Conservation (phyloP, 2,888 invertebrate species). For the Netelia inedita region DNA sequence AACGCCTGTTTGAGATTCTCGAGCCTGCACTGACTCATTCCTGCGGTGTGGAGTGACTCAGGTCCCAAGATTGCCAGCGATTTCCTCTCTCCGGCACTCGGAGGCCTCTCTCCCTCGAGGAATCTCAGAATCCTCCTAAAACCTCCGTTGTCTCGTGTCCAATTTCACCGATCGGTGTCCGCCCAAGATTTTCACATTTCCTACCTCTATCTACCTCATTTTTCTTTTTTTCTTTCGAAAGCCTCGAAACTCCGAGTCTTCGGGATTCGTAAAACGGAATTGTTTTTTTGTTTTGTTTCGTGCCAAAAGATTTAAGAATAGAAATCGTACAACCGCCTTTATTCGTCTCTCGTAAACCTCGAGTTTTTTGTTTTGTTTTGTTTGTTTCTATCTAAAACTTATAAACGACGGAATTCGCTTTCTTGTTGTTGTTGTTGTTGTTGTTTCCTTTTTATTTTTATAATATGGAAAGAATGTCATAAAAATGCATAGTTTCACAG, state of each 20-base stretch:
- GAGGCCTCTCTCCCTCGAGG: conserved; percentile 2
- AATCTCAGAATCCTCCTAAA: conserved; percentile 38
- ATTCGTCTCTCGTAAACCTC: conserved; percentile 50
- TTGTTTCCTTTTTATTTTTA: conserved; percentile 19
- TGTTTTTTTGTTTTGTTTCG: background rate
- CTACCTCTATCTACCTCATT: background rate
- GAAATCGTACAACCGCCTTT: conserved; percentile 66
- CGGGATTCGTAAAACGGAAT: background rate
- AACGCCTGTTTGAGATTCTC: conserved; percentile 57
- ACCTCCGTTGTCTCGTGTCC: background rate
- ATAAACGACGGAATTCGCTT: conserved; percentile 50
- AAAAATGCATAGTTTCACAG: conserved; percentile 57
- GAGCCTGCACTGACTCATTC: conserved; percentile 80
- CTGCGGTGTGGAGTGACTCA: conserved; percentile 80
- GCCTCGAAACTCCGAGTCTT: background rate
- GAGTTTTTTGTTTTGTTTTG: too few species aligned
- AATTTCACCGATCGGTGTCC: background rate
- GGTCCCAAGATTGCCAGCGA: conserved; percentile 79
- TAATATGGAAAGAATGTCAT: conserved; percentile 61
- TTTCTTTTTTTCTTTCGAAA: background rate
- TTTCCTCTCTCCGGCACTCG: conserved; percentile 75
- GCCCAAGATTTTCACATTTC: background rate
- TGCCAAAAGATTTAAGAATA: conserved; percentile 49
- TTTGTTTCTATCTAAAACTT: conserved; percentile 48
- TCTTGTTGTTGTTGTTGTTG: background rate